These are phyloP conservation scores for Agrypnia vestita DNA, from an alignment of 1,140 invertebrate species.

Conservation along the genomic window DNA sequence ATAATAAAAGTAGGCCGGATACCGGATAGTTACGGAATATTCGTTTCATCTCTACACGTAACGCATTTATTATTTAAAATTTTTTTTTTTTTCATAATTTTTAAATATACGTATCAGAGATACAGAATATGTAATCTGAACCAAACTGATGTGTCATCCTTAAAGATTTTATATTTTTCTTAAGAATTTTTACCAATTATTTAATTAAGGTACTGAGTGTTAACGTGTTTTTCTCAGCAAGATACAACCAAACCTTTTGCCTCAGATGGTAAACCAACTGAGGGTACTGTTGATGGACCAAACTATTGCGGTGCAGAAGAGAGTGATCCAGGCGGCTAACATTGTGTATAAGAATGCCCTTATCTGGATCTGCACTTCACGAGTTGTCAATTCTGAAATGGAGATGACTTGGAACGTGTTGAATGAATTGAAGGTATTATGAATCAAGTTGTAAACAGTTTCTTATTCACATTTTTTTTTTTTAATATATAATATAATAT, in stretches of 20 bases:
- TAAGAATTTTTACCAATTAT: too few species aligned
- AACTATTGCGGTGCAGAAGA: conserved; percentile 91
- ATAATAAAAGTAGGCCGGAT: too few species aligned
- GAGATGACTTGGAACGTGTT: conserved; percentile 90
- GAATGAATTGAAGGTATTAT: conserved; percentile 82
- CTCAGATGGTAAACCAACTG: conserved; percentile 86
- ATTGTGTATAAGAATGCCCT: conserved; percentile 88
- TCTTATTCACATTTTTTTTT: too few species aligned
- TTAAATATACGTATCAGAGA: too few species aligned
- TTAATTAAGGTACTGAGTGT: neutral
- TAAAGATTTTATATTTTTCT: too few species aligned
- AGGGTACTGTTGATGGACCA: conserved; percentile 86
- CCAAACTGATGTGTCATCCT: too few species aligned
- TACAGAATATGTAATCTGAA: too few species aligned
- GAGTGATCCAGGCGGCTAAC: conserved; percentile 91
- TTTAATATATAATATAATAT: too few species aligned
- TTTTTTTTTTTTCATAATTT: too few species aligned
- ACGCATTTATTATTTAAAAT: too few species aligned
- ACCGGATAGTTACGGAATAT: too few species aligned
- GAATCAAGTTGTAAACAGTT: neutral
- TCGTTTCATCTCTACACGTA: too few species aligned
- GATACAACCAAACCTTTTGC: conserved; percentile 85
- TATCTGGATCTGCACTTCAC: conserved; percentile 86
- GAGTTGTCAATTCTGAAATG: conserved; percentile 83
- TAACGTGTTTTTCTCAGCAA: conserved; percentile 80